phyloP scores from a whole-genome alignment of 2,888 invertebrate species.

The Thalpophila matura region DNA sequence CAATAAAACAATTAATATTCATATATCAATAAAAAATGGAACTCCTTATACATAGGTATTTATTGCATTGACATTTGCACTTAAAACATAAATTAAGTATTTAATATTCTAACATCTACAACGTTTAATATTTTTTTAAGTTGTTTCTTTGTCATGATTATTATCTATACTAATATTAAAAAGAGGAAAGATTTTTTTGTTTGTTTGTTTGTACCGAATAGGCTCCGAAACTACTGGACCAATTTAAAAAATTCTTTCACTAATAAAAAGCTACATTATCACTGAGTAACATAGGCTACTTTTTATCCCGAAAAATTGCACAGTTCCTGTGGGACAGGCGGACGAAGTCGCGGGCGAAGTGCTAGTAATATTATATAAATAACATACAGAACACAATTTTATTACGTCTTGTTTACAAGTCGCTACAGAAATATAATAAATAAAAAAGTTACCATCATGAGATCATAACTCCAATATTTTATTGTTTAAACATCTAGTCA shows the following conservation, averaged over 20 bases:
- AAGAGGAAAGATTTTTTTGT: too few relatives aligned
- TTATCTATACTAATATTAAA: too few relatives aligned
- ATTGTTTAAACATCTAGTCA: slow-evolving; percentile 6
- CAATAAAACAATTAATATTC: background rate
- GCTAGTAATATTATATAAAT: too few relatives aligned
- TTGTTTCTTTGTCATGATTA: background rate
- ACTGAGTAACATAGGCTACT: too few relatives aligned
- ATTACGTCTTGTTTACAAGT: background rate
- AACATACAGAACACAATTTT: background rate
- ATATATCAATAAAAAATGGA: background rate
- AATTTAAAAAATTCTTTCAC: too few relatives aligned
- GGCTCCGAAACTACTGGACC: too few relatives aligned
- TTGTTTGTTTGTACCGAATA: too few relatives aligned
- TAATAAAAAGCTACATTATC: too few relatives aligned
- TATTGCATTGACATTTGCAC: slow-evolving; percentile 1
- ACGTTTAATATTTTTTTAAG: background rate
- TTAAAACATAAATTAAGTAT: slow-evolving; percentile 6
- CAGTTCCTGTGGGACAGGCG: too few relatives aligned
- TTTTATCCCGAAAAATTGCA: too few relatives aligned
- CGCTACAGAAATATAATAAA: slow-evolving; percentile 6
- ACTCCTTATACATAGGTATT: background rate
- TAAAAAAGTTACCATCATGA: background rate
- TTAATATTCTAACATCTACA: slow-evolving; percentile 3
- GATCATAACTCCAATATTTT: slow-evolving; percentile 25
- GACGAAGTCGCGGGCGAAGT: too few relatives aligned